Conservation (phyloP, 2,888 invertebrate genomes). For the Arge pagana region DNA sequence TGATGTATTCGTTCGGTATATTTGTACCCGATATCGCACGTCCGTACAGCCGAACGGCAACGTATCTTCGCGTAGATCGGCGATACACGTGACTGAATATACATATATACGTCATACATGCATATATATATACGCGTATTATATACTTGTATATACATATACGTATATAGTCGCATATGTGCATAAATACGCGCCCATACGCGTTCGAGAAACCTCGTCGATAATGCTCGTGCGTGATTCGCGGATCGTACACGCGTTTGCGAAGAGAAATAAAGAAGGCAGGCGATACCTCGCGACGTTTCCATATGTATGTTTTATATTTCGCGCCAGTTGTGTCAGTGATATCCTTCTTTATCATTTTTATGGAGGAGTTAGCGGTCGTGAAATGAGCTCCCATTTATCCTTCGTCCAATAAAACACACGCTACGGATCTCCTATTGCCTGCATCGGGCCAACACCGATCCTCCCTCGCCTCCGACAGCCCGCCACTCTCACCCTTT, state of each 20-base stretch:
- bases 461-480: background rate
- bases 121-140: background rate
- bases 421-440: constrained; percentile 35
- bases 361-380: constrained; percentile 50
- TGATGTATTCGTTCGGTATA: no score
- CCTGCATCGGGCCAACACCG: background rate
- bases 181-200: background rate
- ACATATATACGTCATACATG: constrained; percentile 3
- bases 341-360: constrained; percentile 55
- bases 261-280: constrained; percentile 22
- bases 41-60: no score
- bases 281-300: constrained; percentile 34
- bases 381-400: constrained; percentile 51
- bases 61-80: no score
- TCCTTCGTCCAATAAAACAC: constrained; percentile 51
- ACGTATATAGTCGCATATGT: background rate
- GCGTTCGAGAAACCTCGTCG: background rate
- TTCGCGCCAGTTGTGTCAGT: constrained; percentile 42
- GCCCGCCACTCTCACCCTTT: background rate
- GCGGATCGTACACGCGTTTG: background rate
- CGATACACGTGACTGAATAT: no score
- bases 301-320: constrained; percentile 46
- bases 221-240: constrained; percentile 6
- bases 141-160: background rate
- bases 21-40: no score